Percentiles rank a stretch among this genome's conserved stretches.
Conservation (phyloP, 2,797 vertebrate species). For the Tapirus indicus region DNA sequence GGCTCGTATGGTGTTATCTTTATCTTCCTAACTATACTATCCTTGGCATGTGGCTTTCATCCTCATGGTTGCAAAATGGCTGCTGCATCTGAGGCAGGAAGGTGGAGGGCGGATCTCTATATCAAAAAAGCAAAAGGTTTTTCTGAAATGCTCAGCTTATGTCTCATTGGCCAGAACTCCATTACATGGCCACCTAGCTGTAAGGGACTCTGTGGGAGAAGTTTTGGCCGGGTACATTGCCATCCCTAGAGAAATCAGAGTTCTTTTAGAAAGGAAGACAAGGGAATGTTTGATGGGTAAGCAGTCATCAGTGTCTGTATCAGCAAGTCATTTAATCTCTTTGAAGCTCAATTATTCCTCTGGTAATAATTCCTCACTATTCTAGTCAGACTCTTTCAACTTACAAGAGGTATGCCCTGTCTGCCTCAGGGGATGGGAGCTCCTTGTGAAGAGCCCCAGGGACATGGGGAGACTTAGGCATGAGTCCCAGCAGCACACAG, state of each 20-base stretch:
- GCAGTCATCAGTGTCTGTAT: not conserved
- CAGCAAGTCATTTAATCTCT: not conserved
- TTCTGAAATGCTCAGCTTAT: not conserved
- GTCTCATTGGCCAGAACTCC: not conserved
- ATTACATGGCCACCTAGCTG: not conserved
- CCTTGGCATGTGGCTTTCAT: not conserved
- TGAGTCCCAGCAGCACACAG: not conserved
- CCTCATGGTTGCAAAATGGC: not conserved
- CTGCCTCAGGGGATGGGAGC: not conserved
- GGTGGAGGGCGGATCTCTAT: too few relatives aligned
- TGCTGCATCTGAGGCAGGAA: not conserved
- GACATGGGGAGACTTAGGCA: not conserved
- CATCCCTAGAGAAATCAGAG: not conserved
- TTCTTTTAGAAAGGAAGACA: not conserved
- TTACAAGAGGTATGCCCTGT: not conserved
- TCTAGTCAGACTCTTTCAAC: not conserved
- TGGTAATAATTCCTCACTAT: not conserved
- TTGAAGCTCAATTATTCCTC: not conserved
- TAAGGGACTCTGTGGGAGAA: not conserved
- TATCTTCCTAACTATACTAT: not conserved
- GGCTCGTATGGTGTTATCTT: not conserved
- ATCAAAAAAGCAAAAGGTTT: not conserved
- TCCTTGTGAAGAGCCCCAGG: not conserved
- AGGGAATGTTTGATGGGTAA: not conserved
- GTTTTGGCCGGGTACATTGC: not conserved